A percentile compares a stretch with the other conserved stretches of the same genome.
Conservation (phyloP, 1,140 invertebrate genomes). For the Eupristina koningsbergeri region DNA sequence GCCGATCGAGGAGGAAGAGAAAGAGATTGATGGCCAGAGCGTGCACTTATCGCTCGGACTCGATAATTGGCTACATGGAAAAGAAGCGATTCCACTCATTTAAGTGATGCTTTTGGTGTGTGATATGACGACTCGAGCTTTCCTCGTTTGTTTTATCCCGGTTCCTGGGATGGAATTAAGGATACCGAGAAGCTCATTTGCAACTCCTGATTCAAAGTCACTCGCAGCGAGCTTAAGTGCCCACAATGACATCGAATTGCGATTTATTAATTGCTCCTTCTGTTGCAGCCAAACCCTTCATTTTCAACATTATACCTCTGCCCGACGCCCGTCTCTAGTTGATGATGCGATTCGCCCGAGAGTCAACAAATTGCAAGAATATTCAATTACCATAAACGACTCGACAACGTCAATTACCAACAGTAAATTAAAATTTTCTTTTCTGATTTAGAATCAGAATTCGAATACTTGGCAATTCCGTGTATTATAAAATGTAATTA, state of each 20-base stretch:
- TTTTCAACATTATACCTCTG: neutral
- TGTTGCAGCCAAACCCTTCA: neutral
- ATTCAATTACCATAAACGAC: neutral
- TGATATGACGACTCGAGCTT: conserved; percentile 32
- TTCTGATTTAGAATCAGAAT: neutral
- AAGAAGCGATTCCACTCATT: conserved; percentile 37
- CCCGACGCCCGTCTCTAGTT: too few species aligned
- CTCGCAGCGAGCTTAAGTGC: conserved; percentile 36
- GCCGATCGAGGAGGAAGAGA: conserved; percentile 23
- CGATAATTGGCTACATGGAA: conserved; percentile 45
- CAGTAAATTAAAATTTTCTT: neutral
- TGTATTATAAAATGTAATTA: too few species aligned
- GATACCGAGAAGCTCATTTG: conserved; percentile 42
- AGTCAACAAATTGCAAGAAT: too few species aligned
- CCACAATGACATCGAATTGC: conserved; percentile 43
- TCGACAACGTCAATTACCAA: neutral
- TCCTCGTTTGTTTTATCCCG: neutral
- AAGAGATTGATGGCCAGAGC: neutral
- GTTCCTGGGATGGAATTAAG: conserved; percentile 33
- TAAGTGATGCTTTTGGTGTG: conserved; percentile 42
- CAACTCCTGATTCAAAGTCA: neutral
- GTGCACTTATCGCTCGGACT: conserved; percentile 29
- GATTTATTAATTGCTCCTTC: conserved; percentile 36
- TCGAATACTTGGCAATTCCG: too few species aligned
- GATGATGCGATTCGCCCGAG: neutral